Conservation (phyloP, 1,140 invertebrate species). For the Paraescarpia echinospica region DNA sequence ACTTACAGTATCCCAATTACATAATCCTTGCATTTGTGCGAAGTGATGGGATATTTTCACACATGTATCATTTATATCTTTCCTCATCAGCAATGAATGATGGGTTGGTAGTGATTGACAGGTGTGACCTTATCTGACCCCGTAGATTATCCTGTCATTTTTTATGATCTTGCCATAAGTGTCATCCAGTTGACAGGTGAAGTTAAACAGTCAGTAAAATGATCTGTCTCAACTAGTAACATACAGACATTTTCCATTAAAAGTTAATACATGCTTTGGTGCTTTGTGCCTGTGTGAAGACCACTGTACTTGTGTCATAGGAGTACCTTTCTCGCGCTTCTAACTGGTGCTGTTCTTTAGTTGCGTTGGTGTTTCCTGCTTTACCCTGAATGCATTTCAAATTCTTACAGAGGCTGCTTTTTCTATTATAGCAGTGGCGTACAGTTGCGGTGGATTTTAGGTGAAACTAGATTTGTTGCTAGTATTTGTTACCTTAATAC, state of each 20-base stretch:
- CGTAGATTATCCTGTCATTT: neutral
- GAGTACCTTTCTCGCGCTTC: neutral
- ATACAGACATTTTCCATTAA: neutral
- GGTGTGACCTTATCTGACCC: neutral
- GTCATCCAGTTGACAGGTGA: neutral
- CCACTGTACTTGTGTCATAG: neutral
- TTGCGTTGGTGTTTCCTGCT: neutral
- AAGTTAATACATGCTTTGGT: neutral
- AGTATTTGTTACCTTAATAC: neutral
- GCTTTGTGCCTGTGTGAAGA: neutral
- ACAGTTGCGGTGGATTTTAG: neutral
- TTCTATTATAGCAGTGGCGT: neutral
- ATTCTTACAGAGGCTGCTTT: neutral
- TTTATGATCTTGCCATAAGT: neutral
- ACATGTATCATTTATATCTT: neutral
- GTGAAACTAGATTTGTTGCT: neutral
- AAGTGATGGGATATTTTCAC: neutral
- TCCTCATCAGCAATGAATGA: neutral
- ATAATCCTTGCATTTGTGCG: neutral
- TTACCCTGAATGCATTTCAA: conserved; percentile 1
- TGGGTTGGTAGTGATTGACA: neutral
- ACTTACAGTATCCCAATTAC: neutral
- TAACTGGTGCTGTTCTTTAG: neutral
- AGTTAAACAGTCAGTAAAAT: neutral
- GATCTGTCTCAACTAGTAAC: neutral